Evolutionary conservation across 30 jellyfish, hydroid and myxozoan genomes (phyloP).

Genomic region (Cassiopea xamachana): DNA sequence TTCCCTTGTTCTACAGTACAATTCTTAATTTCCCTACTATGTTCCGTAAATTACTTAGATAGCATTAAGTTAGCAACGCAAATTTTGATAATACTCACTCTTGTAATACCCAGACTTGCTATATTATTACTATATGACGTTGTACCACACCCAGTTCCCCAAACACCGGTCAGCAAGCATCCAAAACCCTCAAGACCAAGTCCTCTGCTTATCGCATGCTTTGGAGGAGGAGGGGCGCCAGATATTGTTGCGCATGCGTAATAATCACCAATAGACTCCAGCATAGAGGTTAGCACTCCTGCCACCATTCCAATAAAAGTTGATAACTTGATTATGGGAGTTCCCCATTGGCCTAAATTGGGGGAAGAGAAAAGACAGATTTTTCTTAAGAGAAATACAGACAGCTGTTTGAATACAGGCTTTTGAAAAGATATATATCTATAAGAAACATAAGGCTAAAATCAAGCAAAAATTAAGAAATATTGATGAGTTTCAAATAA

Average conservation of each 20-base stretch:
- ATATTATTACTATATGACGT: slow-evolving; percentile 96
- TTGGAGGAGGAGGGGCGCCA: slow-evolving; percentile 98
- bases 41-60: too few relatives aligned
- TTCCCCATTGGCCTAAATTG: slow-evolving; percentile 95
- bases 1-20: too few relatives aligned
- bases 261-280: slow-evolving; percentile 95
- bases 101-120: slow-evolving; percentile 92
- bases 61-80: neutral
- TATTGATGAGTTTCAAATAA: too few relatives aligned
- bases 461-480: too few relatives aligned
- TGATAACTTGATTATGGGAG: slow-evolving; percentile 77
- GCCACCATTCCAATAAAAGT: slow-evolving; percentile 93
- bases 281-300: slow-evolving; percentile 90
- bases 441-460: too few relatives aligned
- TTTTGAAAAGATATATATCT: too few relatives aligned
- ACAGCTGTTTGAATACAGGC: too few relatives aligned
- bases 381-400: too few relatives aligned
- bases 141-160: slow-evolving; percentile 98
- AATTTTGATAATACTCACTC: slow-evolving; percentile 39
- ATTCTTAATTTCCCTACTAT: too few relatives aligned
- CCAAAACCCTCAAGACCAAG: slow-evolving; percentile 94
- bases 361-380: too few relatives aligned
- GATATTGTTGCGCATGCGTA: slow-evolving; percentile 94
- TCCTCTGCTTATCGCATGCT: slow-evolving; percentile 94
- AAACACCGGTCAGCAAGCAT: slow-evolving; percentile 87